phyloP scores from a whole-genome alignment of 2,888 invertebrate genomes.

The Silvanus unidentatus region DNA sequence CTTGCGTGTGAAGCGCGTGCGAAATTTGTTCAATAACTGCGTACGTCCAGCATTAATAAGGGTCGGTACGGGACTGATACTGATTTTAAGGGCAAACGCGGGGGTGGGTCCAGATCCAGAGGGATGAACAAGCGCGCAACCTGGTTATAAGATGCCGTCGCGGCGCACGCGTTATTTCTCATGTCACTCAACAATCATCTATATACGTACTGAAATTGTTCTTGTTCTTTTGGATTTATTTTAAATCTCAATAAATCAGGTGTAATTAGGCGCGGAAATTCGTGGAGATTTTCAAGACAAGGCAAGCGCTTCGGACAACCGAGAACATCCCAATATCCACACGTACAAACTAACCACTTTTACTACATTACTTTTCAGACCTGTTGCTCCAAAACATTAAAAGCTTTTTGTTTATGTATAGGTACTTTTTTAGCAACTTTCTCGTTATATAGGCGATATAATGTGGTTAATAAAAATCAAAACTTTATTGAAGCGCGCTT shows the following conservation, averaged over 20 bases:
- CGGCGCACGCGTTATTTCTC: conserved; percentile 29
- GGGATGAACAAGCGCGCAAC: conserved; percentile 41
- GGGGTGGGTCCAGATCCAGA: conserved; percentile 39
- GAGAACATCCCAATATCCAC: neutral
- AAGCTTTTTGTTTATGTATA: neutral
- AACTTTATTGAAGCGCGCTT: too few species aligned
- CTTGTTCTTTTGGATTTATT: conserved; percentile 18
- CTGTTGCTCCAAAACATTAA: conserved; percentile 1
- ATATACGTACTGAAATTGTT: conserved; percentile 13
- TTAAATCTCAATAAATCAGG: neutral
- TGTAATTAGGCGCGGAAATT: too few species aligned
- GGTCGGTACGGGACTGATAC: conserved; percentile 37
- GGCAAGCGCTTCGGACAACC: too few species aligned
- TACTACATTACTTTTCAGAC: neutral
- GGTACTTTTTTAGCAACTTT: neutral
- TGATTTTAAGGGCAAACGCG: conserved; percentile 35
- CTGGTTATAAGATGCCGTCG: conserved; percentile 44
- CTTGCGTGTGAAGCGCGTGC: conserved; percentile 6
- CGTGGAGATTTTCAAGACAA: too few species aligned
- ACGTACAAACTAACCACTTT: neutral
- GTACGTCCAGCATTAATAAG: conserved; percentile 25
- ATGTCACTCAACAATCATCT: conserved; percentile 25
- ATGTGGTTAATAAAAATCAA: too few species aligned
- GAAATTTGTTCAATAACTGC: conserved; percentile 13
- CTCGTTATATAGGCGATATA: neutral